Base-by-base conservation (phyloP, 2,888 invertebrate species). In the Dynastes maya region DNA sequence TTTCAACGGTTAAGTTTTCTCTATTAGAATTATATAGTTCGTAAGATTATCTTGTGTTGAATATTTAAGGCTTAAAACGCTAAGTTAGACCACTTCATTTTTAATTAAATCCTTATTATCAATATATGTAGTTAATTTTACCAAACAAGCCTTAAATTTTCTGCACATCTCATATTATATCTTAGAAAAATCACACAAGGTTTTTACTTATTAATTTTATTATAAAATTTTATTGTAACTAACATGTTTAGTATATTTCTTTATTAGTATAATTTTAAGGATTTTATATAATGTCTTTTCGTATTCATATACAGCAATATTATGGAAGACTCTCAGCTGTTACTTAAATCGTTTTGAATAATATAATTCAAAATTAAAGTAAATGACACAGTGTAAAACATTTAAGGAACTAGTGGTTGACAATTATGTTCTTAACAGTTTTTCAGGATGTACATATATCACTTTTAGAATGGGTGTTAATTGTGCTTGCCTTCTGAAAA, bases 181-280 rank as follows among this genome's bases (percentile, higher is more conserved):
- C 22, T 37, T 45, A 61, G 55, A 74, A 55, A 74, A 61, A 74
- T 74, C 72, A 61, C 11, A 45, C 40, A 51, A 74, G 45, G 45
- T 40, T 55, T 32, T 76, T 51, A 40, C 29, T 65, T 67, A 45
- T 45, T 45, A 45, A 77, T 77, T 79, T 79, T 79, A 77, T 77
- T 77, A 74, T 79, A 77, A 79, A 79, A 74, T 78, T 65, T 58
- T 63, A 77, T 70, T 27, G 79, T 79, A 79, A 76, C 79, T 79
- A 79, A 79, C 79, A 77, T 77, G 75, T 71, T 79, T 79, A 79
- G 79, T 72, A 65, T 74, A 45, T 74, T 49, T 70, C 53, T 71
- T 45, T 76, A 49, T 64, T 51, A 63, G n/a, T 63, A 65, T 37
- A 51, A 65, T 65, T 13, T 76, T 29, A 51, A 49, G 27, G 51